phyloP scores from a whole-genome alignment of 2,797 vertebrate genomes.

The Helarctos malayanus region DNA sequence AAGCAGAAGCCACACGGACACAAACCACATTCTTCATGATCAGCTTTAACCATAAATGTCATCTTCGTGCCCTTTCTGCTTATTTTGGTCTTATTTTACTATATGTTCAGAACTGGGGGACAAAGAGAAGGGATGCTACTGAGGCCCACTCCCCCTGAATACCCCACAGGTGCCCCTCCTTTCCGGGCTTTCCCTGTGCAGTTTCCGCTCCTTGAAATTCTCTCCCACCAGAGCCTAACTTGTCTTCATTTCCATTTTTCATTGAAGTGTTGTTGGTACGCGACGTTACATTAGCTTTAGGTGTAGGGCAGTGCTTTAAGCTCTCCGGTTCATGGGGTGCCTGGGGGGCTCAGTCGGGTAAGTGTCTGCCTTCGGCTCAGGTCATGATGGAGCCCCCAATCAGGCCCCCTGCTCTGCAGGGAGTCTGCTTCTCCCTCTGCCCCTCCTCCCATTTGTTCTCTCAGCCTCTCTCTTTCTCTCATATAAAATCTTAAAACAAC shows the following conservation, averaged over 20 bases:
- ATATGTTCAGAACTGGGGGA: neutral
- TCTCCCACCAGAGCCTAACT: neutral
- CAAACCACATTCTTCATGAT: neutral
- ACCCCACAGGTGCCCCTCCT: neutral
- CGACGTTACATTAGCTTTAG: neutral
- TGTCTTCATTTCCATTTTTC: neutral
- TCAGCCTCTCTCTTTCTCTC: neutral
- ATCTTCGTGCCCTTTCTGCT: neutral
- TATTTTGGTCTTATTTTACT: neutral
- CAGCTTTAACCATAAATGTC: neutral
- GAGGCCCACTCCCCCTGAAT: neutral
- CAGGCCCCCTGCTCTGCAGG: too few relatives aligned
- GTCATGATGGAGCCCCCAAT: fast-evolving
- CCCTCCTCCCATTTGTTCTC: neutral
- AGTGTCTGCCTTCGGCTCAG: neutral
- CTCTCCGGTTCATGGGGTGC: neutral
- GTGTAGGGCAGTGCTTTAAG: neutral
- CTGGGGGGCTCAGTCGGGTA: neutral
- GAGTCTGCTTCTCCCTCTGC: too few relatives aligned
- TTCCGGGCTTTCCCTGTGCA: neutral
- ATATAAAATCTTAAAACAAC: too few relatives aligned
- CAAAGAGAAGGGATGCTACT: neutral
- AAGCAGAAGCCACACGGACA: fast-evolving
- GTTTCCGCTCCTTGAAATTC: neutral
- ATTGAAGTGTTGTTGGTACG: neutral